Percentiles rank a stretch among this genome's conserved stretches.
Conservation (phyloP, 2,888 invertebrate genomes). For the Odontothrips loti region DNA sequence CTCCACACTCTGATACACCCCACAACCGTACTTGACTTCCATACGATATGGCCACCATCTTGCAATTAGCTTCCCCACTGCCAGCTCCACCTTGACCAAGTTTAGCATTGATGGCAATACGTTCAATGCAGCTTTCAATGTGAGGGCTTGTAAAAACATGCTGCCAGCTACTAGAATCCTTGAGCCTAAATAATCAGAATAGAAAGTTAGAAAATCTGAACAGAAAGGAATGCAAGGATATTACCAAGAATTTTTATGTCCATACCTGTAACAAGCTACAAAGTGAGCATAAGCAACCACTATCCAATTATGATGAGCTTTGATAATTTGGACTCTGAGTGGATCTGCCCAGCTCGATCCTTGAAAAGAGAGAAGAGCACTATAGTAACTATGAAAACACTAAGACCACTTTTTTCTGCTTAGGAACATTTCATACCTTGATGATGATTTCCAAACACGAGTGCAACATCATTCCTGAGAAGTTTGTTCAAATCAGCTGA, state of each 20-base stretch:
- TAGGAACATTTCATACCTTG: conserved; percentile 46
- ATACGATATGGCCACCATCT: conserved; percentile 80
- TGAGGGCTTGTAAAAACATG: conserved; percentile 89
- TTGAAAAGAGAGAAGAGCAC: conserved; percentile 45
- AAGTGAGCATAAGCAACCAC: conserved; percentile 95
- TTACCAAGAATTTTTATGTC: conserved; percentile 26
- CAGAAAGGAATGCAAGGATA: conserved; percentile 31
- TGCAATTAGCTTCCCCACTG: conserved; percentile 55
- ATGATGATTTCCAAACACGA: conserved; percentile 60
- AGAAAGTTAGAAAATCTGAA: background rate
- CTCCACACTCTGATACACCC: conserved; percentile 74
- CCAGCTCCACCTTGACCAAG: conserved; percentile 51
- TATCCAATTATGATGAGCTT: conserved; percentile 97
- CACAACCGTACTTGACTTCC: conserved; percentile 71
- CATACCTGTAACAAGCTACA: conserved; percentile 86
- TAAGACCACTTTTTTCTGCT: background rate
- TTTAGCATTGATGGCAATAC: conserved; percentile 74
- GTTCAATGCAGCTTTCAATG: conserved; percentile 82
- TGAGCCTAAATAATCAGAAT: conserved; percentile 57
- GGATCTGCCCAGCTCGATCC: conserved; percentile 76
- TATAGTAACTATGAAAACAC: conserved; percentile 4
- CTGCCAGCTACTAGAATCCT: conserved; percentile 96
- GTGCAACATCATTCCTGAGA: conserved; percentile 64
- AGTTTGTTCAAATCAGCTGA: conserved; percentile 70
- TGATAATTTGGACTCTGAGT: conserved; percentile 83